Conservation (phyloP, 2,888 invertebrate genomes). For the Melanophora roralis region DNA sequence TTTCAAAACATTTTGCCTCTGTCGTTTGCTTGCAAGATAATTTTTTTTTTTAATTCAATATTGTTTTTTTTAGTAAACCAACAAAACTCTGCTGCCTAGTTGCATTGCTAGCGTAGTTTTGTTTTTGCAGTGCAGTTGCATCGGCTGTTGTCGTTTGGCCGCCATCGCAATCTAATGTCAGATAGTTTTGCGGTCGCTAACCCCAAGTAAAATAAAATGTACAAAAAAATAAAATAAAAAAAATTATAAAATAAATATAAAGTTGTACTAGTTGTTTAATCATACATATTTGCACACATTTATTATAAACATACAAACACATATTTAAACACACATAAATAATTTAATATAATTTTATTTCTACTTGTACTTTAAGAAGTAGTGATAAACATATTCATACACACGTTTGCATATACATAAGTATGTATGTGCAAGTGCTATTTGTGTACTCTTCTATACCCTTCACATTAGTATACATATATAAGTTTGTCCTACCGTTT, state of each 20-base stretch:
- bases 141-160: conserved; percentile 76
- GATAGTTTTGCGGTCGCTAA: conserved; percentile 78
- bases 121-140: conserved; percentile 67
- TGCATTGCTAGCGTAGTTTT: neutral
- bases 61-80: conserved; percentile 3
- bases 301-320: no score
- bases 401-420: neutral
- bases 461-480: no score
- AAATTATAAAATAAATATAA: conserved; percentile 11
- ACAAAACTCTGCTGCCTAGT: conserved; percentile 1
- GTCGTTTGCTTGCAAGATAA: conserved; percentile 33
- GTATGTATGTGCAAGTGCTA: conserved; percentile 9
- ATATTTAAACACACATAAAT: neutral
- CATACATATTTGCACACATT: neutral
- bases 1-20: conserved; percentile 23
- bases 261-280: conserved; percentile 26
- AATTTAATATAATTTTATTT: neutral
- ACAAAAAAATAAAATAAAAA: conserved; percentile 28
- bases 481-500: no score
- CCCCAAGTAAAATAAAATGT: conserved; percentile 65
- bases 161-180: conserved; percentile 77
- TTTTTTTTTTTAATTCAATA: conserved; percentile 34
- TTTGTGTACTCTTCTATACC: no score
- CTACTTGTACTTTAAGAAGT: neutral
- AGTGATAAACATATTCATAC: conserved; percentile 5